Conservation (phyloP, 2,113 vertebrate species). For the Puffinus mauretanicus region DNA sequence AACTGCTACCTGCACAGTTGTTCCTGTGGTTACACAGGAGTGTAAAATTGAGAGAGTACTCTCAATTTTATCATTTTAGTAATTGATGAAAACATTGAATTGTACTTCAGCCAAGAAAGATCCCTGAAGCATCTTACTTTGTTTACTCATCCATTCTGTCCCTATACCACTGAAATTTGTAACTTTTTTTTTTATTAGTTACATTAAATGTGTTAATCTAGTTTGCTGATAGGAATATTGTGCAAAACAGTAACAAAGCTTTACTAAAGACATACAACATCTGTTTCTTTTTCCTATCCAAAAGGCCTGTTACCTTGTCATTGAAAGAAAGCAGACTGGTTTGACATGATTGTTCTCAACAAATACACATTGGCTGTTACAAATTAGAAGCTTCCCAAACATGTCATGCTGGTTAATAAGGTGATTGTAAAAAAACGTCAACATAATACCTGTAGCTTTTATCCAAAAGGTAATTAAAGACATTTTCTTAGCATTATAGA, state of each 20-base stretch:
- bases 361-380: background rate
- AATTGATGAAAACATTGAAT: background rate
- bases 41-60: background rate
- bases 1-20: background rate
- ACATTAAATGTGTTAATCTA: background rate
- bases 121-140: background rate
- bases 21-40: background rate
- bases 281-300: background rate
- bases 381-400: background rate
- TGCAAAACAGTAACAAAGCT: background rate
- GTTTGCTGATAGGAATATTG: background rate
- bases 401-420: background rate
- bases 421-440: background rate
- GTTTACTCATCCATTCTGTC: background rate
- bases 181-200: background rate
- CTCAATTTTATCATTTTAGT: background rate
- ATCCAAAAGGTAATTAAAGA: background rate
- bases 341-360: background rate
- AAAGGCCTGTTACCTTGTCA: background rate
- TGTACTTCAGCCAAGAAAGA: background rate
- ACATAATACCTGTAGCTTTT: background rate
- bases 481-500: background rate
- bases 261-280: background rate
- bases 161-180: background rate
- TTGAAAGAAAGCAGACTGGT: background rate